phyloP scores from a whole-genome alignment of 1,140 invertebrate genomes.

The Lysiphlebus fabarum region DNA sequence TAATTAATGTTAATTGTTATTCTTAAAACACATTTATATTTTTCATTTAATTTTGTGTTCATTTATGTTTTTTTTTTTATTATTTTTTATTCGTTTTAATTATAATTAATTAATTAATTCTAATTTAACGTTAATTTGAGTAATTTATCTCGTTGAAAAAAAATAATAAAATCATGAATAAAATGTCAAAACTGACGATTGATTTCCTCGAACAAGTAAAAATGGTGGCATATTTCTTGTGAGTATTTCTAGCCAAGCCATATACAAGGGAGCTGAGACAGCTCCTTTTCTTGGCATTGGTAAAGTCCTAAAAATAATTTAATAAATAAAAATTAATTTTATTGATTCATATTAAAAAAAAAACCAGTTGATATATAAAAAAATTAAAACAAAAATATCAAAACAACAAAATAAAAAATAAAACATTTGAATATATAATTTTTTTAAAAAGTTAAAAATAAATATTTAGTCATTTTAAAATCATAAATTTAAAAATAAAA shows the following conservation, averaged over 20 bases:
- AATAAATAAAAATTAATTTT: slow-evolving; percentile 7
- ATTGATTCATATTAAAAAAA: neutral
- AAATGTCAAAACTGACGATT: slow-evolving; percentile 93
- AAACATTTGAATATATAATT: neutral
- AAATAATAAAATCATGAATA: slow-evolving; percentile 71
- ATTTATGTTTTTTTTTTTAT: too few relatives aligned
- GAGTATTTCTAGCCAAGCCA: slow-evolving; percentile 92
- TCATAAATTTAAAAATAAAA: slow-evolving; percentile 29
- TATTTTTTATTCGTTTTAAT: too few relatives aligned
- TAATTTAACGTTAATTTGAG: too few relatives aligned
- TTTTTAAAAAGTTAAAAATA: slow-evolving; percentile 1
- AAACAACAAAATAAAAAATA: slow-evolving; percentile 4
- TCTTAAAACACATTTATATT: too few relatives aligned
- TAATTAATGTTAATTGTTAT: too few relatives aligned
- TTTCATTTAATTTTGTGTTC: too few relatives aligned
- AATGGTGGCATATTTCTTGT: slow-evolving; percentile 86
- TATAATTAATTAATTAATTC: too few relatives aligned
- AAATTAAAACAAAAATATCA: neutral
- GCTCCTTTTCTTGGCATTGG: slow-evolving; percentile 89
- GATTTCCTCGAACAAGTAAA: slow-evolving; percentile 90
- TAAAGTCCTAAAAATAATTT: slow-evolving; percentile 66
- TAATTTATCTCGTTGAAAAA: too few relatives aligned
- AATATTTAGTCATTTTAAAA: neutral
- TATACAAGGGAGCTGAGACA: slow-evolving; percentile 84
- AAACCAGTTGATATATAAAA: neutral